phyloP scores from a whole-genome alignment of 2,113 vertebrate genomes.

The Oriolus oriolus region DNA sequence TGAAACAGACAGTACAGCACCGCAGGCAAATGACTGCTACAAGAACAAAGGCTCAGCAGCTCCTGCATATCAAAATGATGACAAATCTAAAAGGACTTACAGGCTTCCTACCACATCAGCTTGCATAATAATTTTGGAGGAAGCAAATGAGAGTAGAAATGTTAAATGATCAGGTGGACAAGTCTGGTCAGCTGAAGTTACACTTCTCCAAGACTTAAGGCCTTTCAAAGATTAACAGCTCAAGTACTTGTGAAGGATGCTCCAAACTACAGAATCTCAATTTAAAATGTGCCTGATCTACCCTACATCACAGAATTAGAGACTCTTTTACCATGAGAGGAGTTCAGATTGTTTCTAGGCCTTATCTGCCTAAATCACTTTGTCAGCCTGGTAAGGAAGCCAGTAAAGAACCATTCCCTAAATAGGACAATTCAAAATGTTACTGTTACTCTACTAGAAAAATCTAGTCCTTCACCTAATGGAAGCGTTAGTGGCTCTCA shows the following conservation, averaged over 20 bases:
- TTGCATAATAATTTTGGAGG: neutral
- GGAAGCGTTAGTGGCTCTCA: neutral
- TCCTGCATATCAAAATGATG: neutral
- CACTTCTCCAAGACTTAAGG: neutral
- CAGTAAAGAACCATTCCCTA: neutral
- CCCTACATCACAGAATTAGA: neutral
- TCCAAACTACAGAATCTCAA: neutral
- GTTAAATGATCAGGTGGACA: neutral
- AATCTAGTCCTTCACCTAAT: neutral
- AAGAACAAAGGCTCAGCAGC: neutral
- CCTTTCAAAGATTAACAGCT: neutral
- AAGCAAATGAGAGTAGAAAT: neutral
- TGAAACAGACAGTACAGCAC: neutral
- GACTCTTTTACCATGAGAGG: neutral
- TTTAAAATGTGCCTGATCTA: neutral
- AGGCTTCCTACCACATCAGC: neutral
- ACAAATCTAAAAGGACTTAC: neutral
- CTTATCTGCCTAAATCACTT: neutral
- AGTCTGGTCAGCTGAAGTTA: neutral
- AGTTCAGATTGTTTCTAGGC: neutral
- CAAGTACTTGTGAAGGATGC: neutral
- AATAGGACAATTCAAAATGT: neutral
- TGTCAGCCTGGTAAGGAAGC: neutral
- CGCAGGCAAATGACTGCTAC: neutral
- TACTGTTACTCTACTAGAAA: neutral